Conservation (phyloP, 2,113 vertebrate genomes). For the Cyanocitta stelleri region DNA sequence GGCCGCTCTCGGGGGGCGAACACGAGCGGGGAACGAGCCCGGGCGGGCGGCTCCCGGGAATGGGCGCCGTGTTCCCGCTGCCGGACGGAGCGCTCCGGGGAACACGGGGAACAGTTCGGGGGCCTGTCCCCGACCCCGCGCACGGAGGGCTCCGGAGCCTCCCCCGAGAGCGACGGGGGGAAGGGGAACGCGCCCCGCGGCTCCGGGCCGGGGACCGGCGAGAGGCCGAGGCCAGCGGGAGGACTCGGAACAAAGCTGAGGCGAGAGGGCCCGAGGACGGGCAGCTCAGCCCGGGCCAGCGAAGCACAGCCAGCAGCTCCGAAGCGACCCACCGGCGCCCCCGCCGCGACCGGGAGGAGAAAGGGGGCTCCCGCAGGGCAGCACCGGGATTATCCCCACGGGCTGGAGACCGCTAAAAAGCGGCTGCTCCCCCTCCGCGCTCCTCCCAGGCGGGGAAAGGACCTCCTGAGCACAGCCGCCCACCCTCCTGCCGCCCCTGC, state of each 20-base stretch:
- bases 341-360: background rate
- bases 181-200: background rate
- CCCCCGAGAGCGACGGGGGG: background rate
- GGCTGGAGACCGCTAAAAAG: background rate
- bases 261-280: background rate
- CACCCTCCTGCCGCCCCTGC: no score
- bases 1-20: background rate
- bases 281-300: background rate
- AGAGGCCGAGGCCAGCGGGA: constrained; percentile 1
- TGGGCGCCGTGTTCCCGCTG: background rate
- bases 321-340: background rate
- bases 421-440: background rate
- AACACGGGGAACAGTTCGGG: rapidly evolving
- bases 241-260: background rate
- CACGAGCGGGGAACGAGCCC: background rate
- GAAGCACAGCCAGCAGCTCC: background rate
- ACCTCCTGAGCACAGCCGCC: background rate
- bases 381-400: constrained; percentile 50
- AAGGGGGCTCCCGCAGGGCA: background rate
- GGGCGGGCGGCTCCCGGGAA: background rate
- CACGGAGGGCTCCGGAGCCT: background rate
- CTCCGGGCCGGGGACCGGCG: background rate
- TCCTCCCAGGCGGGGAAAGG: background rate
- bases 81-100: background rate
- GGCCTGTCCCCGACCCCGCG: background rate